Base-by-base conservation (phyloP, 2,888 invertebrate species). In the Agrotis puta region DNA sequence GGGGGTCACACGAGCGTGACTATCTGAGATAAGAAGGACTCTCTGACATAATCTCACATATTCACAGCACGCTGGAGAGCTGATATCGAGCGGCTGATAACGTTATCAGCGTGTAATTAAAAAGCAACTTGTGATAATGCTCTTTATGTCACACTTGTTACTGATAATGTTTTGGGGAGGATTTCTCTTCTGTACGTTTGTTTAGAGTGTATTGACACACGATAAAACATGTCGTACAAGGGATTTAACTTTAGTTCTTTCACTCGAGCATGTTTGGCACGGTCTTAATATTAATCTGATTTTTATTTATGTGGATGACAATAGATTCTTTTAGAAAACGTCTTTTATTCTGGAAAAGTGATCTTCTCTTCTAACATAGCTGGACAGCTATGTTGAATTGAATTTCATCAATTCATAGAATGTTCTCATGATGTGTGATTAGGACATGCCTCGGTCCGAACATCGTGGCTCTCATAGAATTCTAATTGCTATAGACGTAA, bases 21-120 rank as follows among this genome's bases (percentile, higher is more conserved):
- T 78, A 78, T 78, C 77, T 51, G 20, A 18, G 66, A 27, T 48
- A 18, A 51, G 43, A 39, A 57, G 48, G 51, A 51, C 73, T 50
- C 73, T 64, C 45, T 11, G 43, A n/a, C 27, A 48, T 20, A 20
- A 9, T 47, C 53, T 54, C 43, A 59, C 48, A 54, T 9, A 7
- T 14, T 14, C 56, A 50, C 53, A 51, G 2, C 54, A 33, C 11
- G 70, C 47, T 47, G 64, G 53, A 57, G n/a, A 68, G 39, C 73
- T 33, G 47, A 62, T 84, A 85, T 83, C 80, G 72, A 74, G 58
- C 85, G 57, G 48, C 48, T 70, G 84, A 85, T 85, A 85, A 78
- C 64, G 61, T 75, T 85, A 85, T 85, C 83, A 66, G 68, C 7
- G 39, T 77, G 76, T 85, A 82, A 85, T 83, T 85, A 85, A 80